Evolutionary conservation across 2,113 vertebrate species (phyloP).

Genomic region (Puntigrus tetrazona): DNA sequence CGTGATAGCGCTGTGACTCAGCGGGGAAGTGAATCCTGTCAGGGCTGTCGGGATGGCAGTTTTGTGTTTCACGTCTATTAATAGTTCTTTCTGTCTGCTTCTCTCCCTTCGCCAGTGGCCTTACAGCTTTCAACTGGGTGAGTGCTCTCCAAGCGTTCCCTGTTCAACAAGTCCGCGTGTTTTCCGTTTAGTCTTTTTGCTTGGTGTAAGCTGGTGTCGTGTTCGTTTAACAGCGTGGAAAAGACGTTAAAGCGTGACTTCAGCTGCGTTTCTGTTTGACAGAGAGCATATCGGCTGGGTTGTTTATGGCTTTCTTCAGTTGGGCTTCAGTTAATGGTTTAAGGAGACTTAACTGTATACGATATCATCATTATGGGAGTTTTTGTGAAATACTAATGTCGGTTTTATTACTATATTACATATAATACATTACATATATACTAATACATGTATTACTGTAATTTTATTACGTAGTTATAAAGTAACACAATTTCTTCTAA

Average conservation of each 20-base stretch:
- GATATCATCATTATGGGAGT: neutral
- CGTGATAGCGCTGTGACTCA: neutral
- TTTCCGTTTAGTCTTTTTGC: neutral
- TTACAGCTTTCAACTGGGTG: neutral
- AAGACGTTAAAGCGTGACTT: neutral
- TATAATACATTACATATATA: too few species aligned
- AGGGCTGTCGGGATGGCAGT: conserved; percentile 3
- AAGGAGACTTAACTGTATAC: neutral
- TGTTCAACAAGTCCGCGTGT: neutral
- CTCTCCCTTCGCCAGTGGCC: neutral
- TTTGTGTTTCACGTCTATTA: conserved; percentile 73
- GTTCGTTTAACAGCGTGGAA: neutral
- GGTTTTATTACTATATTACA: too few species aligned
- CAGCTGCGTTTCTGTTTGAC: neutral
- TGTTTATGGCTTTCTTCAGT: neutral
- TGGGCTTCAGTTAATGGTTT: neutral
- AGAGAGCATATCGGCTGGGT: neutral
- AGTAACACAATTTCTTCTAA: neutral
- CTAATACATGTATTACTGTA: too few species aligned
- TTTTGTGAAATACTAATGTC: too few species aligned
- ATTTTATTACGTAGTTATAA: too few species aligned
- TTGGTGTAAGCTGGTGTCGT: neutral
- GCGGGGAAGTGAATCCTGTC: conserved; percentile 25
- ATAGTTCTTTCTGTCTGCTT: conserved; percentile 59
- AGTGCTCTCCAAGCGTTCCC: neutral